Conservation (phyloP, 2,888 invertebrate species). For the Coelopa pilipes region DNA sequence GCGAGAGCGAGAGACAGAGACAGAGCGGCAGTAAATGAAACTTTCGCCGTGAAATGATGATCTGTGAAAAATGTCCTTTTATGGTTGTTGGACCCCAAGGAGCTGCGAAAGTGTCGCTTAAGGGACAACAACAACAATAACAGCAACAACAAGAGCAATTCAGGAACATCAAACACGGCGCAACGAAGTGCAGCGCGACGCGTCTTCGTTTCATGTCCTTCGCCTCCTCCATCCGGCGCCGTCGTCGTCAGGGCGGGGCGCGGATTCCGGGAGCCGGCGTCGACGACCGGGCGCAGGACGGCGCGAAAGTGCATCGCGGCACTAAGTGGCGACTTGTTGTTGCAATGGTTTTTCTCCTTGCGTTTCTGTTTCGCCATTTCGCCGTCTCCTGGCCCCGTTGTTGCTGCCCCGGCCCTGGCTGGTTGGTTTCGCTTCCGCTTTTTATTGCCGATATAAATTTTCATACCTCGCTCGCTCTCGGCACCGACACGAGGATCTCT, state of each 20-base stretch:
- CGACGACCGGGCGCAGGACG: not conserved
- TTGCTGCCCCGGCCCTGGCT: not conserved
- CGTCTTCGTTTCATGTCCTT: conserved; percentile 9
- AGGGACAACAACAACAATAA: conserved; percentile 31
- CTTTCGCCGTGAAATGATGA: conserved; percentile 53
- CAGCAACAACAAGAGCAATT: conserved; percentile 10
- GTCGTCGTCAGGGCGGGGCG: not conserved
- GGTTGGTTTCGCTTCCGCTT: not conserved
- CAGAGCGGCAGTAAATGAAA: conserved; percentile 18
- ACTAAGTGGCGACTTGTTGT: conserved; percentile 22
- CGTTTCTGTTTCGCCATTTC: not conserved
- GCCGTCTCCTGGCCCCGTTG: no score
- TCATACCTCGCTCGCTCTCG: no score
- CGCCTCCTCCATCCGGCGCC: not conserved
- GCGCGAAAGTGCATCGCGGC: conserved; percentile 25
- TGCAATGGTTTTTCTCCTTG: conserved; percentile 44
- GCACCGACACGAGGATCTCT: no score
- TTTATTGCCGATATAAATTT: not conserved
- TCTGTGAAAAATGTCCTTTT: conserved; percentile 54
- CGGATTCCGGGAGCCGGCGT: not conserved
- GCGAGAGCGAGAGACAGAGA: no score
- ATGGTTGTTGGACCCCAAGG: conserved; percentile 50
- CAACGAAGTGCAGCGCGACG: conserved; percentile 21
- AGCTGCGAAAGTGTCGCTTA: conserved; percentile 51
- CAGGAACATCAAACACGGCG: conserved; percentile 46